phyloP scores from a whole-genome alignment of 2,888 invertebrate genomes.

The Drosophila anomalata region DNA sequence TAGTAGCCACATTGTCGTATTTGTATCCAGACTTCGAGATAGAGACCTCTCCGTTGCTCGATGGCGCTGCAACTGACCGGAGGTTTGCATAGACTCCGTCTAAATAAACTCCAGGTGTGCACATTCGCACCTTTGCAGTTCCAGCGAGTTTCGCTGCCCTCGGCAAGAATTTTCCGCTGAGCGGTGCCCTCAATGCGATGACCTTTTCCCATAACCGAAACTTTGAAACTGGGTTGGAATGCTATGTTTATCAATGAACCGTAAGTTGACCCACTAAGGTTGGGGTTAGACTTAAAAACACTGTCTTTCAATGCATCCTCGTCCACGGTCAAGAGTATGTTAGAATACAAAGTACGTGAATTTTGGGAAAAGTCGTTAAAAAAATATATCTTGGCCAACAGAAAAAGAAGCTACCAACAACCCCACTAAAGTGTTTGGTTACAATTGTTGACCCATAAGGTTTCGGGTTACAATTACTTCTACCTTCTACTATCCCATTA shows the following conservation, averaged over 20 bases:
- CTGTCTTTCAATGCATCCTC: constrained; percentile 10
- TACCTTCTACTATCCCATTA: not conserved
- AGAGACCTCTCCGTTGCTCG: constrained; percentile 44
- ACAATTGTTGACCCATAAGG: not conserved
- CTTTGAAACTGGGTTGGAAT: constrained; percentile 60
- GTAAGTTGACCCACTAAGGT: constrained; percentile 27
- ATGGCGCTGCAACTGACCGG: constrained; percentile 54
- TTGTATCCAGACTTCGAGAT: constrained; percentile 15
- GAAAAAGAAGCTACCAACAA: not conserved
- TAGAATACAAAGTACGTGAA: constrained; percentile 2
- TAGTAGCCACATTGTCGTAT: constrained; percentile 16
- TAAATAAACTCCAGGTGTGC: constrained; percentile 62
- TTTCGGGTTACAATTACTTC: not conserved
- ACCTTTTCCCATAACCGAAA: constrained; percentile 59
- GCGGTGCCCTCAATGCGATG: constrained; percentile 72
- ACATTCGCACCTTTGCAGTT: constrained; percentile 16
- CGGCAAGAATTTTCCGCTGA: constrained; percentile 71
- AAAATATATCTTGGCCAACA: not conserved
- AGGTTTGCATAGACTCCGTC: constrained; percentile 19
- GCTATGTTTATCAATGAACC: constrained; percentile 65
- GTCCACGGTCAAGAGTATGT: constrained; percentile 18
- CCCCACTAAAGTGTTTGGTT: not conserved
- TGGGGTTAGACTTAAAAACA: constrained; percentile 8
- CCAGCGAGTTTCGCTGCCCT: constrained; percentile 62
- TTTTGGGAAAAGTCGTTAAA: not conserved